A percentile compares a stretch with the other conserved stretches of the same genome.
These are phyloP conservation scores for Indicator maculatus DNA, from an alignment of 2,113 vertebrate genomes.

Conservation along the genomic window DNA sequence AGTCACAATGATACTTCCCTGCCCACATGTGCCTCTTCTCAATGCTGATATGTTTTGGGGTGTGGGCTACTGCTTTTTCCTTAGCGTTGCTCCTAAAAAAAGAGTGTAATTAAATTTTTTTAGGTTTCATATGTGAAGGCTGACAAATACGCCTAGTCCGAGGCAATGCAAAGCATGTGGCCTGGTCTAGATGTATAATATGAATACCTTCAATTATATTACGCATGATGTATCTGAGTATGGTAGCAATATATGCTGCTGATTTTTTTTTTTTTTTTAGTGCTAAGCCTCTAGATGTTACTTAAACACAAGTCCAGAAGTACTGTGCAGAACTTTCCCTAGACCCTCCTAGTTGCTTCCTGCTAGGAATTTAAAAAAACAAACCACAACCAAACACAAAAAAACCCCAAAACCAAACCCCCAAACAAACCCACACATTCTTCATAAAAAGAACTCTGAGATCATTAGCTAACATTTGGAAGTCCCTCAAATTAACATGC, in stretches of 20 bases:
- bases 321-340: neutral
- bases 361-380: neutral
- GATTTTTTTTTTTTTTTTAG: neutral
- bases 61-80: neutral
- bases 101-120: neutral
- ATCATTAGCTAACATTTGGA: constrained; percentile 71
- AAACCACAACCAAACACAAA: neutral
- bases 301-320: neutral
- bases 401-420: neutral
- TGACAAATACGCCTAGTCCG: neutral
- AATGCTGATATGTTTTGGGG: neutral
- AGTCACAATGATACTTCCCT: neutral
- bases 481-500: constrained; percentile 71
- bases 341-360: constrained; percentile 10
- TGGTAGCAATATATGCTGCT: neutral
- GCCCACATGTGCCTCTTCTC: constrained; percentile 23
- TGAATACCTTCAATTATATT: neutral
- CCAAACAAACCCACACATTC: constrained; percentile 62
- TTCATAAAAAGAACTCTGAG: constrained; percentile 69
- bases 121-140: neutral
- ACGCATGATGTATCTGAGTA: accelerated
- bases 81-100: neutral
- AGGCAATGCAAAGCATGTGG: neutral
- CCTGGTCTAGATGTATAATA: neutral
- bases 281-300: neutral